Base-by-base conservation (phyloP, 2,888 invertebrate species). In the Sesia apiformis region DNA sequence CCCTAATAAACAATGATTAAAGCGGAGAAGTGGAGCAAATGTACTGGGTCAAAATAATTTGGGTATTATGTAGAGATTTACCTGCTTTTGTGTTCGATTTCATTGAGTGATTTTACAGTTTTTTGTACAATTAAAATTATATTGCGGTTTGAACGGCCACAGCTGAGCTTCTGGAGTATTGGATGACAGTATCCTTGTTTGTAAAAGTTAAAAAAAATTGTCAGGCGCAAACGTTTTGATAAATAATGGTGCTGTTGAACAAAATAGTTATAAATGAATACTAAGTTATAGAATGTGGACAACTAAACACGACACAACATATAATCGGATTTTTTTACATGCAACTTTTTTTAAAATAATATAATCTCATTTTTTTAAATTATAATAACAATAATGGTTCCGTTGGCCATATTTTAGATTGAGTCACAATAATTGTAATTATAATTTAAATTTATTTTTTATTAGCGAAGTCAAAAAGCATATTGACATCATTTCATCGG, bases 1-100 rank as follows among this genome's bases (percentile, higher is more conserved):
- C 39, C 50, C 3, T n/a, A 38, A 23, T 7, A 7, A 42, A 50
- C 23, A 38, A 4, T 50, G 38, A 50, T 7, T 38, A 50, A 38
- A 38, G 3, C 38, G 39, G 50, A 7, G 39, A 38, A 50, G 38
- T 50, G 7, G 3, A 23, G 46, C 23, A 46, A 50, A 3, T 7
- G 5, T 6, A 6, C 23, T 50, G 38, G 69, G 23, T 66, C 68
- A 54, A n/a, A 6, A 43, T 59, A 61, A 54, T 56, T 49, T 69
- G 66, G 73, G 55, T 51, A 43, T 7, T 58, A 55, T 55, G 60
- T 53, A 56, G 58, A 61, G 62, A 61, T 67, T 68, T 78, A 78
- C 78, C 77, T 78, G 78, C 77, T 71, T 74, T 78, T 78, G 70
- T 75, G 72, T 73, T 57, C 66, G 70, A 70, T 72, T 72, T 76